Evolutionary conservation across 2,797 vertebrate species (phyloP), one percentile per base, ranked within the genome.

Genomic region (Dendrocincla tyrannina): DNA sequence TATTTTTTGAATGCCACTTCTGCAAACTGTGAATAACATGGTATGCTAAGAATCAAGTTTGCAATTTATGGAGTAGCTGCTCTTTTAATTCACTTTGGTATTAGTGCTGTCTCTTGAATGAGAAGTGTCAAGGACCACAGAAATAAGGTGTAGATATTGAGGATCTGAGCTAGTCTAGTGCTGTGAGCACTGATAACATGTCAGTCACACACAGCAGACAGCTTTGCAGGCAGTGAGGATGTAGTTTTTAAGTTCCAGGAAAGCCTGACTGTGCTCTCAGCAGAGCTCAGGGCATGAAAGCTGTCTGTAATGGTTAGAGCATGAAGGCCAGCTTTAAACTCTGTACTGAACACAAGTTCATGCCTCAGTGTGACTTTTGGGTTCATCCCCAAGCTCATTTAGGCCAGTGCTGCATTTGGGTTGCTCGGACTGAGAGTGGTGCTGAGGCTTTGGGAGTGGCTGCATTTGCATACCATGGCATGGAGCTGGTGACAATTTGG

Each of bases 341-440:
- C 2, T 0, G 4, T 28, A 39, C 32, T 67, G 24, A 77, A 18
- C 30, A 28, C 0, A 5, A 35, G 32, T 37, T 69, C 17, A 1
- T 62, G 52, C 8, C 35, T 58, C 23, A 89, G n/a, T 24, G 2
- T 62, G 63, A 14, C 62, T 41, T 39, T 11, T 12, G 32, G 14
- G 9, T 37, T 86, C 13, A 2, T 60, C n/a, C 28, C 22, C 0
- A 3, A 5, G 0, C 47, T 77, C 18, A 11, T 42, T 58, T 13
- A 55, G 53, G 66, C 15, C 13, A 9, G 2, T 14, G 9, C 37
- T 72, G 30, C 11, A 6, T 47, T 19, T 2, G 4, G 22, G 30
- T 41, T 33, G 20, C 58, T 90, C 62, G 66, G 33, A 17, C 74
- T 70, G 42, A 44, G 46, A 66, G 46, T 35, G 27, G 2, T 13